Evolutionary conservation across 2,888 invertebrate species (phyloP), one percentile per base, ranked within the genome.

Genomic region (Drosophila algonquin): DNA sequence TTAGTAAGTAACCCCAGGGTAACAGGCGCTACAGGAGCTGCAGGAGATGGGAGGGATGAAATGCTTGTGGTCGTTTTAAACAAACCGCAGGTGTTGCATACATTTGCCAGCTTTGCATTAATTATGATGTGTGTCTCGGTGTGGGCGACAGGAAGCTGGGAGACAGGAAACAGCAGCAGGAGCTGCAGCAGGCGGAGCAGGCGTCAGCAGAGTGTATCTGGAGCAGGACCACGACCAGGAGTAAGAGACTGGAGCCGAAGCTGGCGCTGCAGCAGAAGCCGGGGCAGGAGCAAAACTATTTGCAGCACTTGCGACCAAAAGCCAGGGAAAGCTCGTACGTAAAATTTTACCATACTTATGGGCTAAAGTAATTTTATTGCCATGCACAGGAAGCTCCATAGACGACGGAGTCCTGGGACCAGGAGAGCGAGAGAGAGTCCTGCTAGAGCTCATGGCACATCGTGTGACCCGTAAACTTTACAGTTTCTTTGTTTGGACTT

Each of bases 51-150:
- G 40, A 12, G 46, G 14, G 48, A 44, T 27, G 75, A 63, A 79
- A 82, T 76, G 81, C 79, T 84, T 89, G 91, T 84, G 91, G 91
- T 92, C 91, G 89, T 90, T 91, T 89, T 77, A 90, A 89, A 91
- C 90, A 84, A 92, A 92, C 91, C 92, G 80, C 92, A 92, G 92
- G 92, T 92, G 92, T 92, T 92, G 92, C 92, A 92, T 90, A 91
- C 90, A 90, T 91, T 91, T 86, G 71, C 87, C 79, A 91, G 92
- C 91, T 91, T 92, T 92, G 92, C 92, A 92, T 92, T 92, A 92
- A 92, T 92, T 92, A 92, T 92, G 91, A 91, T 89, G 88, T 91
- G 88, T 58, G 59, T 68, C 47, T 68, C 48, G 62, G 51, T 51
- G 30, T 27, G 58, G 45, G 30, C 21, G 2, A 21, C 21, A 21